phyloP scores from a whole-genome alignment of 2,113 vertebrate genomes.

The Willisornis vidua region DNA sequence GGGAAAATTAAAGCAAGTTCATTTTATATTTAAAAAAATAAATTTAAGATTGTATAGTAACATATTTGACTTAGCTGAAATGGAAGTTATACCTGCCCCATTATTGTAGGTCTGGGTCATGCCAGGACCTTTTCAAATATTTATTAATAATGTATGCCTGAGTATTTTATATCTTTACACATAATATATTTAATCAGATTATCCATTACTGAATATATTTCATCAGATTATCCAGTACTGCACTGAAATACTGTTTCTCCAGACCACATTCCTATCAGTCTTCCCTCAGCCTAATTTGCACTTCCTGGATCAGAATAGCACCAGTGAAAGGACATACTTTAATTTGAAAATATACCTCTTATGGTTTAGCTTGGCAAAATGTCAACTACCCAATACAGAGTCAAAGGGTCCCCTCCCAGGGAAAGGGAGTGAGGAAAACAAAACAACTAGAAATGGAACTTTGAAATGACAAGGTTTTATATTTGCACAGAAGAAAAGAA shows the following conservation, averaged over 20 bases:
- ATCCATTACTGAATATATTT: not conserved
- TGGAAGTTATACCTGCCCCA: not conserved
- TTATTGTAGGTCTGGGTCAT: not conserved
- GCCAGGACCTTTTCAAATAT: conserved; percentile 26
- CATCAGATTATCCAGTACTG: not conserved
- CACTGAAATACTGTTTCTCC: not conserved
- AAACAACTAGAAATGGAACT: too few relatives aligned
- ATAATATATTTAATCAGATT: not conserved
- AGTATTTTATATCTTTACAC: conserved; percentile 5
- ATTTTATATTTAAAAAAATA: conserved; percentile 43
- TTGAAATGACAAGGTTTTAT: too few relatives aligned
- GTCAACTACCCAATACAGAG: too few relatives aligned
- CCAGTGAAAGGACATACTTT: not conserved
- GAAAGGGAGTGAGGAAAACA: too few relatives aligned
- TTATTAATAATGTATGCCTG: conserved; percentile 26
- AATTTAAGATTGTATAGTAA: conserved; percentile 35
- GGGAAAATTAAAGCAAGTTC: conserved; percentile 69
- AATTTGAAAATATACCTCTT: not conserved
- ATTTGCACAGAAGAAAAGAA: too few relatives aligned
- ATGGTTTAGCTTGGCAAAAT: too few relatives aligned
- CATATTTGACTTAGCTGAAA: conserved; percentile 35
- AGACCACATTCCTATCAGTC: not conserved
- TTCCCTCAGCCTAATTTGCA: not conserved
- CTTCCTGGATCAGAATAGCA: not conserved
- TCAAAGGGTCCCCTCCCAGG: too few relatives aligned